A percentile compares a stretch with the other conserved stretches of the same genome.
Conservation (phyloP, 1,140 invertebrate genomes). For the Drosophila ohnishii region DNA sequence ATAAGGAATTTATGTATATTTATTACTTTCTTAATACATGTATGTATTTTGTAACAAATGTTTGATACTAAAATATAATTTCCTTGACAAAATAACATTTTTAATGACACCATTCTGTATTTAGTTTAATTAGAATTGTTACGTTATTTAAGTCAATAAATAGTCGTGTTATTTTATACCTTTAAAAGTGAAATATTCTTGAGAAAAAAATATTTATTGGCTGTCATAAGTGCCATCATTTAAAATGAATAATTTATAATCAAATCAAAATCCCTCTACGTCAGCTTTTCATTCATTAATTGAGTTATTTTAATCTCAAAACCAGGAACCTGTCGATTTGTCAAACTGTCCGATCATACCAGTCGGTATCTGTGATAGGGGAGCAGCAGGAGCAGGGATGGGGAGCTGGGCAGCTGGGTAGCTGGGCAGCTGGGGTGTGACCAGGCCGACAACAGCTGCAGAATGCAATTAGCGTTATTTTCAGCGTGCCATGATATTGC, state of each 20-base stretch:
- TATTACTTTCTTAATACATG: too few species aligned
- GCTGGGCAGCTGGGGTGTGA: slow-evolving; percentile 25
- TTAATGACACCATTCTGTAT: too few species aligned
- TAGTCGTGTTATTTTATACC: too few species aligned
- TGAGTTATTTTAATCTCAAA: slow-evolving; percentile 31
- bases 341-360: slow-evolving; percentile 19
- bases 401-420: slow-evolving; percentile 11
- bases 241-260: slow-evolving; percentile 1
- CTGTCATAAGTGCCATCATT: not conserved
- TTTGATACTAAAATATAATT: too few species aligned
- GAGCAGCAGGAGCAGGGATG: slow-evolving; percentile 7
- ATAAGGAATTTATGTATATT: too few species aligned
- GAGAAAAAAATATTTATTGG: not conserved
- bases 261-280: not conserved
- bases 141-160: too few species aligned
- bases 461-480: slow-evolving; percentile 77
- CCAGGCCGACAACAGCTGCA: slow-evolving; percentile 58
- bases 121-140: too few species aligned
- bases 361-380: slow-evolving; percentile 13
- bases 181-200: too few species aligned
- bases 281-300: slow-evolving; percentile 22
- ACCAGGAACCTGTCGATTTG: slow-evolving; percentile 50
- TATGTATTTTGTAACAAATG: too few species aligned
- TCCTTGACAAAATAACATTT: too few species aligned
- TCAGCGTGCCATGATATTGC: slow-evolving; percentile 68